Conservation (phyloP, 2,797 vertebrate genomes). For the Intellagama lesueurii region DNA sequence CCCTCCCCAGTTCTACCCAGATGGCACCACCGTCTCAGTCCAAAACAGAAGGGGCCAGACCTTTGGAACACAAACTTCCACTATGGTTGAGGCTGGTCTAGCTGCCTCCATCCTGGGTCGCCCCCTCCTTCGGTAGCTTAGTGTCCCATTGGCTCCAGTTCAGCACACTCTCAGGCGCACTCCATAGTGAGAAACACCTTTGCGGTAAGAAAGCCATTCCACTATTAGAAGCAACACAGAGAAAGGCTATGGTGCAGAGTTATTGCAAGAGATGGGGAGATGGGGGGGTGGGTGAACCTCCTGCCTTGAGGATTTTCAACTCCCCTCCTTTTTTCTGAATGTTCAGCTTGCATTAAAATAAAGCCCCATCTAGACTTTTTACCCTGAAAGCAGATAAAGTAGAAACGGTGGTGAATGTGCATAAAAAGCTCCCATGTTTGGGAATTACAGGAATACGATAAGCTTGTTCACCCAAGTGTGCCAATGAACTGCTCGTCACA, state of each 20-base stretch:
- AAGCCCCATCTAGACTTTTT: background rate
- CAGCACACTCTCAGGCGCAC: too few species aligned
- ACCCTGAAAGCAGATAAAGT: too few species aligned
- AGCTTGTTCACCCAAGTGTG: too few species aligned
- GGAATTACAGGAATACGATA: too few species aligned
- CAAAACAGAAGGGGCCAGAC: background rate
- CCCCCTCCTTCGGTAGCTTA: background rate
- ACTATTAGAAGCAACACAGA: too few species aligned
- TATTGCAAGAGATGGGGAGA: background rate
- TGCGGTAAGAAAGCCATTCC: too few species aligned
- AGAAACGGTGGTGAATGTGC: too few species aligned
- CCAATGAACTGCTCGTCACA: too few species aligned
- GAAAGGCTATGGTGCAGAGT: too few species aligned
- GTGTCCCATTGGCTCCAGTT: too few species aligned
- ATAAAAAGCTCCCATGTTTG: too few species aligned
- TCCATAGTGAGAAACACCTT: too few species aligned
- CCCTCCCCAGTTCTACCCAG: background rate
- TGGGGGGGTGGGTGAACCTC: background rate
- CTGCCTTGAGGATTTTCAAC: background rate
- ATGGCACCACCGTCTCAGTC: background rate
- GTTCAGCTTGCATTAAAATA: background rate
- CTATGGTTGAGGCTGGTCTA: background rate
- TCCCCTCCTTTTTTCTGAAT: background rate
- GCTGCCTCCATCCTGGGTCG: background rate
- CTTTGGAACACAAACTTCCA: background rate